Conservation (phyloP, 2,888 invertebrate genomes). For the Cephalotes varians region DNA sequence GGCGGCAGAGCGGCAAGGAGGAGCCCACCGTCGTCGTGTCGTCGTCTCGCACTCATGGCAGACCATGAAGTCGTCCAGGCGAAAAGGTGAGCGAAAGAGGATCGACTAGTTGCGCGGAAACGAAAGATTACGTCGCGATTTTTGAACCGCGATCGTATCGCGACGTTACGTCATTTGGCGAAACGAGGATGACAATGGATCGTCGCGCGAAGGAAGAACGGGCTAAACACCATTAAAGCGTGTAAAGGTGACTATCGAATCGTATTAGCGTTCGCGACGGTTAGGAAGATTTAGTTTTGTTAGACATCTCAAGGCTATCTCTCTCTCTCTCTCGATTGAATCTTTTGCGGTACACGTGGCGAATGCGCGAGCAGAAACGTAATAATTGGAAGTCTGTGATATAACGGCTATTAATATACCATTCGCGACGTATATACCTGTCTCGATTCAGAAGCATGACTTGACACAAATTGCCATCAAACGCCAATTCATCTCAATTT, state of each 20-base stretch:
- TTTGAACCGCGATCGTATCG: neutral
- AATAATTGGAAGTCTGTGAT: slow-evolving; percentile 20
- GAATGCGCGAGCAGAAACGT: neutral
- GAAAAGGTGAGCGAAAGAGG: slow-evolving; percentile 72
- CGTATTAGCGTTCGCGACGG: neutral
- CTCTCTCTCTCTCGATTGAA: too few relatives aligned
- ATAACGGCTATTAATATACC: slow-evolving; percentile 37
- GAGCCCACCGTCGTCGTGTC: neutral
- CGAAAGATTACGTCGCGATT: neutral
- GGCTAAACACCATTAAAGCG: neutral
- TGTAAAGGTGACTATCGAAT: neutral
- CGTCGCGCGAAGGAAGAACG: neutral
- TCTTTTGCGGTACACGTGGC: neutral
- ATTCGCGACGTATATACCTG: neutral
- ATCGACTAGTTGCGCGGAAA: neutral
- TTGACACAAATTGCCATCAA: neutral
- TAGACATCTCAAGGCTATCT: neutral
- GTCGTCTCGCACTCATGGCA: slow-evolving; percentile 74
- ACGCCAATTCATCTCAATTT: neutral
- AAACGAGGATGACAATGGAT: neutral
- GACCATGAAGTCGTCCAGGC: slow-evolving; percentile 77
- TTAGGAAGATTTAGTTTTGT: neutral
- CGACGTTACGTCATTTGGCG: slow-evolving; percentile 19
- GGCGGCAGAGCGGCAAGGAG: slow-evolving; percentile 33
- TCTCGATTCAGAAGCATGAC: neutral